Evolutionary conservation across 2,797 vertebrate genomes (phyloP).

Genomic region (Silurus aristotelis): DNA sequence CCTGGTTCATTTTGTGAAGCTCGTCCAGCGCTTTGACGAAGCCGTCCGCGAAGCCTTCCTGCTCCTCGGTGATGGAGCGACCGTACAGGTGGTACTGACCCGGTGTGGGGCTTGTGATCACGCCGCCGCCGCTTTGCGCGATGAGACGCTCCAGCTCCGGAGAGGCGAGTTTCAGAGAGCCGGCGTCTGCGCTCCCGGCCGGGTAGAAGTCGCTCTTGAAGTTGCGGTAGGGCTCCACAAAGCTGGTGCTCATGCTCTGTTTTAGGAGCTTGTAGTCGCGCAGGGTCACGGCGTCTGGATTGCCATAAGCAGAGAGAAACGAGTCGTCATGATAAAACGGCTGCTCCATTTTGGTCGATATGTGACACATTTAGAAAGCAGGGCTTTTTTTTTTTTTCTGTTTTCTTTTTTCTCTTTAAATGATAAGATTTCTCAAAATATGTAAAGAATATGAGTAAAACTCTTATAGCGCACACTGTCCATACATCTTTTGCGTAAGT

Average conservation of each 20-base stretch:
- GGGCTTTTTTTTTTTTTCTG: background rate
- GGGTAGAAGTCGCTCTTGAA: conserved; percentile 81
- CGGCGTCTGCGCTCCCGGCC: conserved; percentile 67
- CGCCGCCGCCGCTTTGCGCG: conserved; percentile 90
- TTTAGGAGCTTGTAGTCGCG: conserved; percentile 89
- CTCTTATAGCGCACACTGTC: conserved; percentile 40
- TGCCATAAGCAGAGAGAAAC: conserved; percentile 87
- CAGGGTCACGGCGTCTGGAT: conserved; percentile 76
- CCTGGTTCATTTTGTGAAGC: conserved; percentile 94
- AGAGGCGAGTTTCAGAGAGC: conserved; percentile 87
- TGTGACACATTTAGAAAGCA: conserved; percentile 57
- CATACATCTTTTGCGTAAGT: conserved; percentile 67
- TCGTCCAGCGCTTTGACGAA: conserved; percentile 94
- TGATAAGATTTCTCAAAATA: conserved; percentile 28
- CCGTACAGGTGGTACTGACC: conserved; percentile 81
- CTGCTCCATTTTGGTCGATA: conserved; percentile 96
- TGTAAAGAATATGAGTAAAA: conserved; percentile 40
- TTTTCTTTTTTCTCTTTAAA: background rate
- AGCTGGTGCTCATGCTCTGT: conserved; percentile 84
- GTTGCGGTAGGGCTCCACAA: conserved; percentile 83
- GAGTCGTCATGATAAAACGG: conserved; percentile 95
- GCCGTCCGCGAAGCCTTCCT: conserved; percentile 88
- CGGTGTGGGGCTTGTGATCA: conserved; percentile 83
- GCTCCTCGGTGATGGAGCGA: conserved; percentile 87
- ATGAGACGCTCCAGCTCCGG: conserved; percentile 90